These are phyloP conservation scores for Naja naja DNA, from an alignment of 2,113 vertebrate species.

Conservation along the genomic window DNA sequence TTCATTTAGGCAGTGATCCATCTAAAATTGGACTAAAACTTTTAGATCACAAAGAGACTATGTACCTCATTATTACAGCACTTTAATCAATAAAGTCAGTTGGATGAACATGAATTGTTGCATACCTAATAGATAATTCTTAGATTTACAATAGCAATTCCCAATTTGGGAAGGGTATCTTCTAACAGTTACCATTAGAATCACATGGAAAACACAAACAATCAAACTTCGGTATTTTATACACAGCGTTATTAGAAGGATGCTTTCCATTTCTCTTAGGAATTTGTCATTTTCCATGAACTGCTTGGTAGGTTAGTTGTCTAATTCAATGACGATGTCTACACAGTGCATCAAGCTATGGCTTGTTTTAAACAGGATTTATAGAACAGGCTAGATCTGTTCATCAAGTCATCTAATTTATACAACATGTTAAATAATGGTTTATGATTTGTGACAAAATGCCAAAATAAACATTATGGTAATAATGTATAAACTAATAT, in stretches of 20 bases:
- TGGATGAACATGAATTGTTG: background rate
- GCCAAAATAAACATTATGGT: background rate
- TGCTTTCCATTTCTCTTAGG: background rate
- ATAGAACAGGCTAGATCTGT: background rate
- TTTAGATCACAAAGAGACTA: background rate
- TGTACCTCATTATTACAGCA: background rate
- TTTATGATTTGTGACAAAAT: background rate
- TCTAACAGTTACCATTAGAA: background rate
- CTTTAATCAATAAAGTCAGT: background rate
- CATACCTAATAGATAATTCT: background rate
- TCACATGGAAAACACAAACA: background rate
- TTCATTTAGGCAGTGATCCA: background rate
- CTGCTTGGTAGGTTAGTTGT: background rate
- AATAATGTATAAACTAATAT: too few species aligned
- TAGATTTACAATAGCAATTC: background rate
- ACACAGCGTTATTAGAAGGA: background rate
- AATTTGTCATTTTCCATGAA: background rate
- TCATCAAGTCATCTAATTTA: background rate
- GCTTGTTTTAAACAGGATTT: background rate
- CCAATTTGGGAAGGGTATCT: background rate
- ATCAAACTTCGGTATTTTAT: background rate
- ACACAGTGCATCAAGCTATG: background rate
- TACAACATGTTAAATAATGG: background rate
- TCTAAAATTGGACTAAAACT: background rate
- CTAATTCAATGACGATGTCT: background rate